A percentile compares a stretch with the other conserved stretches of the same genome.
Evolutionary conservation across 2,797 vertebrate genomes (phyloP).

Genomic region (Merluccius polli): DNA sequence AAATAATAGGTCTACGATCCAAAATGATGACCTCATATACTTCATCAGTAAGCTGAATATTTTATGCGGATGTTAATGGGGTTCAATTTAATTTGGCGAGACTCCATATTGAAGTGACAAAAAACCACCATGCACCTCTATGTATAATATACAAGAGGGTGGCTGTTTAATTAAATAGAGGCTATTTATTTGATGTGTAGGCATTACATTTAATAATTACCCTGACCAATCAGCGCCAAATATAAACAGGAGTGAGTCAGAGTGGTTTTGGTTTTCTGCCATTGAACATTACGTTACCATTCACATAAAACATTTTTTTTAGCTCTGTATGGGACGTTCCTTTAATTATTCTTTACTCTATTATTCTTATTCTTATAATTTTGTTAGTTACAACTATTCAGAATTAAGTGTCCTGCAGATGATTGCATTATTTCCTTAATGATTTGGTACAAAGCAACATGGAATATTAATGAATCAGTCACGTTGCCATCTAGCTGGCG

Average conservation of each 20-base stretch:
- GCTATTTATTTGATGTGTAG: conserved; percentile 3
- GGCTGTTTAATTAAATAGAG: conserved; percentile 5
- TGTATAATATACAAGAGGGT: neutral
- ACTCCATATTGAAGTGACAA: neutral
- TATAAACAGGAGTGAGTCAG: neutral
- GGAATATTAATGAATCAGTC: too few species aligned
- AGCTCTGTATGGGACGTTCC: neutral
- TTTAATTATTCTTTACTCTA: neutral
- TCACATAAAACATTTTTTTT: neutral
- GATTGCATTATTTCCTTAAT: too few species aligned
- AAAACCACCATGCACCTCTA: neutral
- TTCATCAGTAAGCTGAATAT: neutral
- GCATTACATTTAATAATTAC: neutral
- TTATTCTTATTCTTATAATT: neutral
- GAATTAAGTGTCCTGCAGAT: too few species aligned
- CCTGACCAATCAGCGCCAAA: neutral
- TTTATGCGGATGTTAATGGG: neutral
- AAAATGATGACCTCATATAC: neutral
- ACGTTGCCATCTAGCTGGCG: neutral
- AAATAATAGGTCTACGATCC: neutral
- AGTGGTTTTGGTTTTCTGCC: neutral
- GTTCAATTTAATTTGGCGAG: neutral
- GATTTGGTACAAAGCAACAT: too few species aligned
- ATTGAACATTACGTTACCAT: neutral
- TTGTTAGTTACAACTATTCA: neutral